Conservation (phyloP, 2,888 invertebrate species). For the Cacoxenus indagator region DNA sequence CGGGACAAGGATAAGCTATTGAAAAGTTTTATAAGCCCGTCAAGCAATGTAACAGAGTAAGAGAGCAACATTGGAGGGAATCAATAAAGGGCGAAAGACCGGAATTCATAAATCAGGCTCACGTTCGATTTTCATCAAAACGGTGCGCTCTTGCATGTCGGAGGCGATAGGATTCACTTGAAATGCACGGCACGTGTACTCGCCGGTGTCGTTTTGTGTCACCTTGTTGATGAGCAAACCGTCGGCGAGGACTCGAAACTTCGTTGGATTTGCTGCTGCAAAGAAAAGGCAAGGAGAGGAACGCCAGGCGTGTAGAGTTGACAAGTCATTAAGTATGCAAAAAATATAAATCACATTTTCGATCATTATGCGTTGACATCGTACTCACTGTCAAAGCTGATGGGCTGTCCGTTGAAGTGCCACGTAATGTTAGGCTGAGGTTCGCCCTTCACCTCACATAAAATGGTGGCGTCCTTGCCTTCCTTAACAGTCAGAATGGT, state of each 20-base stretch:
- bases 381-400: slow-evolving; percentile 61
- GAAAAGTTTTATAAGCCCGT: background rate
- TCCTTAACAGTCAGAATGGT: slow-evolving; percentile 72
- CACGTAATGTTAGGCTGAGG: slow-evolving; percentile 71
- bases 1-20: background rate
- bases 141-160: slow-evolving; percentile 73
- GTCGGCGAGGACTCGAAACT: slow-evolving; percentile 72
- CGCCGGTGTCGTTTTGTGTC: slow-evolving; percentile 73
- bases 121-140: slow-evolving; percentile 75
- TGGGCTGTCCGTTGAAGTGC: slow-evolving; percentile 71
- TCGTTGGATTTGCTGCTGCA: slow-evolving; percentile 56
- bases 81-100: too few relatives aligned
- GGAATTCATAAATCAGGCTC: slow-evolving; percentile 71
- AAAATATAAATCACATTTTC: background rate
- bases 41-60: slow-evolving; percentile 1
- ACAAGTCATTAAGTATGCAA: background rate
- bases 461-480: slow-evolving; percentile 71
- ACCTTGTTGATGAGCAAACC: slow-evolving; percentile 74
- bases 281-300: background rate
- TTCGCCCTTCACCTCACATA: slow-evolving; percentile 71
- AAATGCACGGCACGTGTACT: slow-evolving; percentile 75
- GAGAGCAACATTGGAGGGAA: too few relatives aligned
- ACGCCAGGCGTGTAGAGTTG: background rate
- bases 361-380: background rate
- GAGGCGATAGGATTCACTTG: slow-evolving; percentile 73